A percentile compares a stretch with the other conserved stretches of the same genome.
Evolutionary conservation across 1,140 invertebrate species (phyloP).

Genomic region (Achatina immaculata): DNA sequence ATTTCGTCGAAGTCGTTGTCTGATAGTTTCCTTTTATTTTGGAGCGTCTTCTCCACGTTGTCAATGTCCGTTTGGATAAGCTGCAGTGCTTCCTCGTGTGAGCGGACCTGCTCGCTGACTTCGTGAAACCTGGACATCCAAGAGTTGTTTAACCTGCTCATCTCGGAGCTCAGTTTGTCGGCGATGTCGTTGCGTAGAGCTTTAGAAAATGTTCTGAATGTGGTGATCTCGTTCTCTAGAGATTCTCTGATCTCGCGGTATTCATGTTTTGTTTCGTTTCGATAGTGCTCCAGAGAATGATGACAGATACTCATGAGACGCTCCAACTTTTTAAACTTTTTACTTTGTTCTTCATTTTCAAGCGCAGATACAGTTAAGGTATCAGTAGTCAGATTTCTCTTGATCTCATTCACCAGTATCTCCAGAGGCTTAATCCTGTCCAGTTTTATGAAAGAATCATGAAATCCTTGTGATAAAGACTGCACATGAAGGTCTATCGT

Average conservation of each 20-base stretch:
- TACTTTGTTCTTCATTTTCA: constrained; percentile 43
- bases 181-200: constrained; percentile 31
- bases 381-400: constrained; percentile 41
- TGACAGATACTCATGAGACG: constrained; percentile 38
- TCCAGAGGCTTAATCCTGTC: constrained; percentile 32
- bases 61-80: constrained; percentile 40
- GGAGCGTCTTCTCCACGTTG: constrained; percentile 31
- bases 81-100: constrained; percentile 36
- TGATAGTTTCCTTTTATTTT: constrained; percentile 30
- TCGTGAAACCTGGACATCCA: constrained; percentile 22
- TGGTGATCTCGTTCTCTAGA: constrained; percentile 33
- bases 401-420: constrained; percentile 40
- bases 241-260: constrained; percentile 40
- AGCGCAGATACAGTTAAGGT: background rate
- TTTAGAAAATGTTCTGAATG: constrained; percentile 1
- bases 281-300: constrained; percentile 46
- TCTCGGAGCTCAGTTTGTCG: background rate
- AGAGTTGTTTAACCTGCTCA: constrained; percentile 31
- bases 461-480: constrained; percentile 37
- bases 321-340: constrained; percentile 44
- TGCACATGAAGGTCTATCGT: constrained; percentile 29
- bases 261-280: constrained; percentile 45
- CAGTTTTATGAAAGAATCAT: constrained; percentile 17
- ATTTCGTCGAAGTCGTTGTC: constrained; percentile 32
- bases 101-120: constrained; percentile 12